Base-by-base conservation (phyloP, 2,797 vertebrate species). In the Microctenopoma steveboyesi region DNA sequence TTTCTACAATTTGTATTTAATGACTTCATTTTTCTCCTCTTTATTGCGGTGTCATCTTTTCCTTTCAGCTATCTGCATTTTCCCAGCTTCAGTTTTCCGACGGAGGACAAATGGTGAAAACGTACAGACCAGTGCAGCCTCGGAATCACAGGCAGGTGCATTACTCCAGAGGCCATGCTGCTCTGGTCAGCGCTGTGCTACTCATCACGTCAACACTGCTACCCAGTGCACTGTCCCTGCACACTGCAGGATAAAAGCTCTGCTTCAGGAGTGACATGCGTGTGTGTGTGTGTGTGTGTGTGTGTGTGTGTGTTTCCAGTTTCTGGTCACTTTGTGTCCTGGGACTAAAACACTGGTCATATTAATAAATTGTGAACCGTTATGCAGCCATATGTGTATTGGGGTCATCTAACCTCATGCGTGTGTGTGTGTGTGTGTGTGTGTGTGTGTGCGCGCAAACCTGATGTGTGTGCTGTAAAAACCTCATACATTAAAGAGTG, bases 41-140 rank as follows among this genome's bases (percentile, higher is more conserved):
- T 42, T 66, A 28, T 48, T 74, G 37, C 56, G 30, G 30, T 76
- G 56, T 54, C 10, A 0, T 66, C 12, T 75, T 43, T 8, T 5
- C 58, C 5, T 65, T 47, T 0, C 88, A 95, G 95, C 84, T 96
- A 3, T 13, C 83, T 33, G 65, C 64, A 0, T 96, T 96, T 81
- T 92, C 81, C 13, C 2, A 69, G 61, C 83, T 91, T 16, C 47
- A 51, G 30, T 94, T 80, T 83, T 7, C 47, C 4, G 76, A 69
- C 3, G 84, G 82, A 0, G 30, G 70, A 2, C 0, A 0, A 0
- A 96, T 96, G 94, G 60, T 2, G 0, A 90, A 90, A 18, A 97
- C 93, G 0, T 92, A 93, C 88, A 93, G 96, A 7, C 94, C 93
- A 0, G 15, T 66, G 15, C 95, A 96, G 81, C 67, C 50, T 0